phyloP scores from a whole-genome alignment of 1,140 invertebrate species.

The Cephus cinctus region DNA sequence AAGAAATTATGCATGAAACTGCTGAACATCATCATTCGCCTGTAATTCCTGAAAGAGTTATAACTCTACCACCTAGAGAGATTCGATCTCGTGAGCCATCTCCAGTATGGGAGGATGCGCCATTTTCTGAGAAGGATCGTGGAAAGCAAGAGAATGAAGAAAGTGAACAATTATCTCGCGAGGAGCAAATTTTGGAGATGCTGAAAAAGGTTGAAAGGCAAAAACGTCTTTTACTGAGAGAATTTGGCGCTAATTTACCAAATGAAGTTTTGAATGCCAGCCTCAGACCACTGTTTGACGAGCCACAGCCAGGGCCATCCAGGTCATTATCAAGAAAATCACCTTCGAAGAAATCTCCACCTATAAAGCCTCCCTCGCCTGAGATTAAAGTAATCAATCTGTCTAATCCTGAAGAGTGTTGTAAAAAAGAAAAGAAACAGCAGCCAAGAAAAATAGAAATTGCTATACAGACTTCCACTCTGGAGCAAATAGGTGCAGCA shows the following conservation, averaged over 20 bases:
- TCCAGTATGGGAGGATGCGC: slow-evolving; percentile 23
- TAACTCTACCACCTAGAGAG: slow-evolving; percentile 26
- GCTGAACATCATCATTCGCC: not conserved
- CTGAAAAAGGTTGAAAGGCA: slow-evolving; percentile 44
- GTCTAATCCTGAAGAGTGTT: slow-evolving; percentile 23
- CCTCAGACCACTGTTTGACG: slow-evolving; percentile 34
- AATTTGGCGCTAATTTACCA: slow-evolving; percentile 43
- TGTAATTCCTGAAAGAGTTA: slow-evolving; percentile 26
- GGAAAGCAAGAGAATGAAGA: slow-evolving; percentile 2
- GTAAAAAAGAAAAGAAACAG: slow-evolving; percentile 18
- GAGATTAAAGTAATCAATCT: slow-evolving; percentile 46
- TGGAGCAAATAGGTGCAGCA: slow-evolving; percentile 12
- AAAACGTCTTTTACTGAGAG: slow-evolving; percentile 39
- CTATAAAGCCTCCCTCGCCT: slow-evolving; percentile 20
- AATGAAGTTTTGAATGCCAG: slow-evolving; percentile 40
- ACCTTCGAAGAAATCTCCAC: not conserved
- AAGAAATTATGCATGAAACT: slow-evolving; percentile 24
- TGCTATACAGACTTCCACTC: slow-evolving; percentile 36
- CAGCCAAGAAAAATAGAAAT: slow-evolving; percentile 26
- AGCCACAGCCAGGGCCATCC: not conserved
- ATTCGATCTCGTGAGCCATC: slow-evolving; percentile 2
- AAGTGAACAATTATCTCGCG: slow-evolving; percentile 26
- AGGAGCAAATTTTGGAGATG: slow-evolving; percentile 44
- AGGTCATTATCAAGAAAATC: too few relatives aligned
- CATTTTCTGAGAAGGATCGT: slow-evolving; percentile 1